Percentiles rank a stretch among this genome's conserved stretches.
phyloP scores from a whole-genome alignment of 1,140 invertebrate genomes.

The Leptinotarsa texana region DNA sequence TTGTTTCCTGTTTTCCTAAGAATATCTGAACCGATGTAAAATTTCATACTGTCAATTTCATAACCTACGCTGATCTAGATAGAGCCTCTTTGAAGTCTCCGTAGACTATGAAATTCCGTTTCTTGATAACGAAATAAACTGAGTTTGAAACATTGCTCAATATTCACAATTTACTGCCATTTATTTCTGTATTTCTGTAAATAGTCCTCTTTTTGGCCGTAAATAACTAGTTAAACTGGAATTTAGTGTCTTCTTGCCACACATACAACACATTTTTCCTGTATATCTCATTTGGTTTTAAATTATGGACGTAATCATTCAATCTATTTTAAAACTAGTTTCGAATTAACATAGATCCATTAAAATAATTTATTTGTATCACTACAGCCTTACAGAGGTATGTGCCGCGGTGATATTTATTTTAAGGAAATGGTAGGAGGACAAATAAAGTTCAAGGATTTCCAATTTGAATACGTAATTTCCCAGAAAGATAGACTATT shows the following conservation, averaged over 20 bases:
- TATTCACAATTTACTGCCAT: not conserved
- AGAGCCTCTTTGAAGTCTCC: no score
- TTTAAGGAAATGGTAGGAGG: constrained; percentile 22
- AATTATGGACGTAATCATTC: constrained; percentile 11
- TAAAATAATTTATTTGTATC: constrained; percentile 21
- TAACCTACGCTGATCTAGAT: no score
- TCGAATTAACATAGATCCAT: constrained; percentile 21
- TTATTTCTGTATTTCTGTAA: constrained; percentile 11
- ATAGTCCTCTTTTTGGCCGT: not conserved
- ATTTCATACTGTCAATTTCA: no score
- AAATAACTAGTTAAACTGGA: constrained; percentile 1
- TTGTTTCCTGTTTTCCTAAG: no score
- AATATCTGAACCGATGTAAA: no score
- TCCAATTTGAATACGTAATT: constrained; percentile 21
- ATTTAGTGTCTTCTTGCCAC: not conserved
- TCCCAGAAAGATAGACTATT: not conserved
- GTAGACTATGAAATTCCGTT: no score
- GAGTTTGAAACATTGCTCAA: no score
- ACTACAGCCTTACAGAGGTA: not conserved
- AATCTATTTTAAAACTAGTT: constrained; percentile 20
- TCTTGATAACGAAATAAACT: no score
- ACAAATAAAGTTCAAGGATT: constrained; percentile 21
- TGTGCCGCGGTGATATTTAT: constrained; percentile 13
- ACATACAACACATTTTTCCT: not conserved
- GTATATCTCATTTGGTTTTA: constrained; percentile 1